Percentiles rank a stretch among this genome's conserved stretches.
phyloP scores from a whole-genome alignment of 2,113 vertebrate genomes.

The Poecile atricapillus region DNA sequence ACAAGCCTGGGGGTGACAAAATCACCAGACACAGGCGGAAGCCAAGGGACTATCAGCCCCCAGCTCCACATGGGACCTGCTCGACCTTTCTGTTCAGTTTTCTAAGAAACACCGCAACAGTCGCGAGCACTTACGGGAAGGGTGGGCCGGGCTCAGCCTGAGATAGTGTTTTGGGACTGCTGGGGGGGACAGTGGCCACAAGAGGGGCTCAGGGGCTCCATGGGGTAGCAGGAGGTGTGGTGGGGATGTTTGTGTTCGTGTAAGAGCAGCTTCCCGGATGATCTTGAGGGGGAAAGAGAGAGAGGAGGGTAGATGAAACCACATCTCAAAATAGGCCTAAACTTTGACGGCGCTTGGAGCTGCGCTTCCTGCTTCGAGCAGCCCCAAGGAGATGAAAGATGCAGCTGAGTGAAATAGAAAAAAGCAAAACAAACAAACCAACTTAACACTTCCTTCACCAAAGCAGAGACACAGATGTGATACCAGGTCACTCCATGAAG shows the following conservation, averaged over 20 bases:
- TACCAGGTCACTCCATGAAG: rapidly evolving
- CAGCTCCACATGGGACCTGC: constrained; percentile 2
- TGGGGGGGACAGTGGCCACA: rapidly evolving
- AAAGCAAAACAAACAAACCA: background rate
- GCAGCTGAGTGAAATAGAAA: background rate
- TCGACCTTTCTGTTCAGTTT: constrained; percentile 49
- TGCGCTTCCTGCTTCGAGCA: background rate
- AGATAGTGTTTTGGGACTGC: background rate
- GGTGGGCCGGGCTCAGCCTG: background rate
- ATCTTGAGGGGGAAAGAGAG: background rate
- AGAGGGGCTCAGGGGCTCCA: rapidly evolving
- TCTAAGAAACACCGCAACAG: constrained; percentile 72
- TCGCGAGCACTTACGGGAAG: constrained; percentile 65
- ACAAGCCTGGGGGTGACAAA: rapidly evolving
- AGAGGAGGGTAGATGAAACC: constrained; percentile 27
- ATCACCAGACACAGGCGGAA: background rate
- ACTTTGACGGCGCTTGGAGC: constrained; percentile 11
- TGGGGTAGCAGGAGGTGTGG: rapidly evolving
- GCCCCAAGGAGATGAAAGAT: constrained; percentile 14
- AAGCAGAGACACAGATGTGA: background rate
- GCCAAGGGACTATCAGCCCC: background rate
- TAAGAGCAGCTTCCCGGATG: constrained; percentile 8
- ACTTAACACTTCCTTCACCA: background rate
- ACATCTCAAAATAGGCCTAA: constrained; percentile 28
- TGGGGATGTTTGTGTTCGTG: background rate